A percentile compares a stretch with the other conserved stretches of the same genome.
Evolutionary conservation across 2,113 vertebrate genomes (phyloP).

Genomic region (Ranitomeya imitator): DNA sequence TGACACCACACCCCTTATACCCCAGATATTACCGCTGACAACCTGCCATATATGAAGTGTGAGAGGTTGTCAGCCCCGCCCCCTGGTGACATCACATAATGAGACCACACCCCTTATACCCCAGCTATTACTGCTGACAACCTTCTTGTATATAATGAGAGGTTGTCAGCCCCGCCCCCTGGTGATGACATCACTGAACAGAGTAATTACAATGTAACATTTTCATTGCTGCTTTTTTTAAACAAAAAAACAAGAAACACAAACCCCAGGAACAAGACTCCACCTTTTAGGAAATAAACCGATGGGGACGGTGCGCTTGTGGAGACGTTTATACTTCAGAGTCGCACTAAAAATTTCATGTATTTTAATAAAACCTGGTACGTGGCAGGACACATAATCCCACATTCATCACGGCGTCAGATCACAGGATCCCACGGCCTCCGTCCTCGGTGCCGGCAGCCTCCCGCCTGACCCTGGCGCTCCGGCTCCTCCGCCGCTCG

Average conservation of each 20-base stretch:
- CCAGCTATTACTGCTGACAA: no score
- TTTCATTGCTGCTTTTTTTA: background rate
- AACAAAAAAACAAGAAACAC: no score
- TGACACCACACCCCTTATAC: no score
- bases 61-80: background rate
- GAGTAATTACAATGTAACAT: background rate
- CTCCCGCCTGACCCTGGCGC: background rate
- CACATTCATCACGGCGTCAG: background rate
- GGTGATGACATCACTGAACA: background rate
- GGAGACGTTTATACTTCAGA: background rate
- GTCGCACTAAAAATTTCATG: background rate
- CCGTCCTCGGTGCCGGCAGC: background rate
- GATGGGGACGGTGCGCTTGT: background rate
- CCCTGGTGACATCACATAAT: background rate
- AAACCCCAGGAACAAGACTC: no score
- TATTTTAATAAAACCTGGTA: background rate
- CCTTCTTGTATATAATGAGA: background rate
- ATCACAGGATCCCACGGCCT: background rate
- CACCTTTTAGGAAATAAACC: background rate
- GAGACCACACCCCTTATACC: background rate
- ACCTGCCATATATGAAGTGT: no score
- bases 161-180: slow-evolving; percentile 1
- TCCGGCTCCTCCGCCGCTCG: slow-evolving; percentile 51
- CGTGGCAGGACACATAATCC: background rate
- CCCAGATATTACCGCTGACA: no score